Base-by-base conservation (phyloP, 2,797 vertebrate genomes). In the Momotus momota region DNA sequence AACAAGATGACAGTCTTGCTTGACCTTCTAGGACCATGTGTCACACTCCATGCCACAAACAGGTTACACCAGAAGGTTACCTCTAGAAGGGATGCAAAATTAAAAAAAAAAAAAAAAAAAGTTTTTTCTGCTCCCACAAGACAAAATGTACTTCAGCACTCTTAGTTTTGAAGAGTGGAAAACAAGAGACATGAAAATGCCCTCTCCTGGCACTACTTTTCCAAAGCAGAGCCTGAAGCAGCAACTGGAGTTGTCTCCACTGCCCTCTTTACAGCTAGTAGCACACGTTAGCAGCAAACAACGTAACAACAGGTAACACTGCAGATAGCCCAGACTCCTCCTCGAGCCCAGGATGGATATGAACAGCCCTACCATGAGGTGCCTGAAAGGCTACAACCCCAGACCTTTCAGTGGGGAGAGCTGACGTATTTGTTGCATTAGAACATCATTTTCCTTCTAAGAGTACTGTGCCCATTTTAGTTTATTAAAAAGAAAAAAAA, bases 61-160 rank as follows among this genome's bases (percentile, higher is more conserved):
- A 58, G n/a, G 33, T 72, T 65, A 80, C 14, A 75, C 2, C 0
- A 0, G 18, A 9, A 35, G 35, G 35, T 35, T 33, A 64, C 23
- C 49, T 3, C 12, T 60, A 89, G 49, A 75, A 38, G n/a, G 14
- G 8, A 86, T 9, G 51, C 61, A 77, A 93, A 91, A 79, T n/a
- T 0, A 0, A 1, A 73, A 70, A 82, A 41, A 29, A 14, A 29
- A 2, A 2, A 1, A 2, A 5, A 2, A 6, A 7, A 35, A 35
- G 35, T 35, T 35, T 23, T 43, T 75, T 67, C 33, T 33, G 6
- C 16, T 81, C 16, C 16, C 40, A 3, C 2, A 4, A 74, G 43
- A 62, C 27, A 81, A 87, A 86, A 78, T 7, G 14, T 38, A 16
- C 27, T 71, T 83, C 1, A 2, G 29, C 33, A 85, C 15, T n/a